Base-by-base conservation (phyloP, 2,888 invertebrate species). In the Lepidocyrtinus sp. region DNA sequence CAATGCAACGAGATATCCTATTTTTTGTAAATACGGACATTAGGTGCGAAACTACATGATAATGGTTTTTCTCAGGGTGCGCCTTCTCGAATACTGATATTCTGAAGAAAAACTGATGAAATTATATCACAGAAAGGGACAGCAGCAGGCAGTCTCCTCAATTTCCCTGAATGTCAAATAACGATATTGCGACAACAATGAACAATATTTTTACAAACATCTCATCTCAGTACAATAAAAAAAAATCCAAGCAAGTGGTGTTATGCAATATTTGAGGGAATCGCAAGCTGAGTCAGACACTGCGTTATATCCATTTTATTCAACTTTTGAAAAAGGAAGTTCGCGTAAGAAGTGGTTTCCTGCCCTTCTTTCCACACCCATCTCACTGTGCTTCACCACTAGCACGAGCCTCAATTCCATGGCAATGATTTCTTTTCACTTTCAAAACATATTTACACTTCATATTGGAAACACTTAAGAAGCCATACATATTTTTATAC, bases 301-400 rank as follows among this genome's bases (percentile, higher is more conserved):
- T n/a, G n/a, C n/a, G n/a, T n/a, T n/a, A n/a, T n/a, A n/a, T n/a
- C n/a, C n/a, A n/a, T n/a, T n/a, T n/a, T n/a, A 55, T 55, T n/a
- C 9, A 15, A 55, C 55, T n/a, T 7, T 36, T 59, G 45, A 65
- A 65, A 26, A 64, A 19, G 65, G 27, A 65, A 65, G 27, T 17
- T 5, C n/a, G 36, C 21, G 19, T 59, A 59, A 59, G 65, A 65
- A 36, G 67, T 25, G 67, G 67, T 36, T 67, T 67, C 67, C 36
- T 67, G 67, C 46, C 45, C 21, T 36, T 45, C 67, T 36, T 59
- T 55, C 17, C 55, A 55, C 3, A n/a, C 55, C 22, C 59, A 59
- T 12, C 59, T 21, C n/a, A n/a, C n/a, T 5, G 12, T 9, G 36
- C 36, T 12, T 5, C 17, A 9, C 55, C 55, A 55, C 5, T 9